Conservation (phyloP, 2,113 vertebrate genomes). For the Chitala chitala region DNA sequence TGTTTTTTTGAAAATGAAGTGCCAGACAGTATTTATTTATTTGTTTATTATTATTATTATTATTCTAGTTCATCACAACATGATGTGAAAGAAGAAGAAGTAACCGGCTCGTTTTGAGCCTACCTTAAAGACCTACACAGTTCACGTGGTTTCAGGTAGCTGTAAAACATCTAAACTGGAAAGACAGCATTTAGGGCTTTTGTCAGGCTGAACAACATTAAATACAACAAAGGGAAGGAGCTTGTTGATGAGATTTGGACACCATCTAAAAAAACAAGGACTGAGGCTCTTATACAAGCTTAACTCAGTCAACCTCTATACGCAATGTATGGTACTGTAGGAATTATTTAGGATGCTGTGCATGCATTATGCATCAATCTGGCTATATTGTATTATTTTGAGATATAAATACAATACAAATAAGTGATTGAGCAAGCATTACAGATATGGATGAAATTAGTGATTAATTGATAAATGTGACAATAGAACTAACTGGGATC, state of each 20-base stretch:
- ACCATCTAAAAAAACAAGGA: neutral
- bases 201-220: neutral
- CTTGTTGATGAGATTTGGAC: neutral
- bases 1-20: neutral
- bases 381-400: too few relatives aligned
- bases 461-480: too few relatives aligned
- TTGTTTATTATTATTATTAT: too few relatives aligned
- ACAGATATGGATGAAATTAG: too few relatives aligned
- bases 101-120: neutral
- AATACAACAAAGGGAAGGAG: neutral
- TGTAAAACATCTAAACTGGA: neutral
- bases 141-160: neutral
- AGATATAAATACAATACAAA: too few relatives aligned
- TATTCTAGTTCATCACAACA: neutral
- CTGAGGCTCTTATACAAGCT: too few relatives aligned
- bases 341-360: too few relatives aligned
- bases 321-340: too few relatives aligned
- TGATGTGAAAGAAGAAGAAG: neutral
- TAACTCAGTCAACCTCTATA: too few relatives aligned
- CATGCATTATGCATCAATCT: too few relatives aligned
- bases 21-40: neutral
- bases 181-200: neutral
- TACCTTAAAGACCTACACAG: neutral
- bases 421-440: too few relatives aligned
- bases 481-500: too few relatives aligned